Conservation (phyloP, 2,113 vertebrate species). For the Lasiurus borealis region DNA sequence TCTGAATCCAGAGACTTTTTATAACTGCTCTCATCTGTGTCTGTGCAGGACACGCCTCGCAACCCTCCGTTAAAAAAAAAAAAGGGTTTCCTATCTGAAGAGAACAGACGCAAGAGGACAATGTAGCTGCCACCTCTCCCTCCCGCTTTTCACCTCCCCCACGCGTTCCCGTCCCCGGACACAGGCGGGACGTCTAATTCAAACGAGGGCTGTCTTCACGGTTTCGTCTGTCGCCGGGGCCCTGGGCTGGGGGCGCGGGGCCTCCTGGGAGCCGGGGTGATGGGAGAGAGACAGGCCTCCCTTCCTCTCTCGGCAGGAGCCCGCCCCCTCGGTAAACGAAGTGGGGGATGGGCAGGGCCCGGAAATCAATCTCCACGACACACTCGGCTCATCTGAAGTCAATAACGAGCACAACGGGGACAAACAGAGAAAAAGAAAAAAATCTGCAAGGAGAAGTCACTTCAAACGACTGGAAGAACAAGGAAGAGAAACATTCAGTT, state of each 20-base stretch:
- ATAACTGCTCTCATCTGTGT: neutral
- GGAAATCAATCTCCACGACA: neutral
- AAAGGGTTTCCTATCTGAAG: neutral
- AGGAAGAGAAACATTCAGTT: conserved; percentile 89
- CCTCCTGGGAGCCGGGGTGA: neutral
- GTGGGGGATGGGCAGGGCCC: neutral
- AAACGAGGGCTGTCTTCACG: neutral
- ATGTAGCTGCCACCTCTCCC: neutral
- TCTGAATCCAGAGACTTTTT: neutral
- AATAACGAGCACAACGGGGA: neutral
- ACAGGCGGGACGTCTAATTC: neutral
- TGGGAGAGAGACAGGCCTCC: neutral
- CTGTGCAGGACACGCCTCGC: neutral
- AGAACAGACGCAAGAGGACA: neutral
- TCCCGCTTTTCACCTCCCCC: neutral
- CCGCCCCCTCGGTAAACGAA: neutral
- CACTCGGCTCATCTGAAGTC: neutral
- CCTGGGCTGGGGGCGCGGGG: neutral
- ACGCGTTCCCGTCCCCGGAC: neutral
- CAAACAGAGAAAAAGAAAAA: neutral
- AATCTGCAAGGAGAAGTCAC: neutral
- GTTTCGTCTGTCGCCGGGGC: conserved; percentile 9
- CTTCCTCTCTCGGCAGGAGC: neutral
- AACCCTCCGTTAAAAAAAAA: neutral
- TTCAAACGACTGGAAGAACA: neutral